Evolutionary conservation across 1,140 invertebrate genomes (phyloP), one percentile per base, ranked within the genome.

Genomic region (Pogonomyrmex barbatus): DNA sequence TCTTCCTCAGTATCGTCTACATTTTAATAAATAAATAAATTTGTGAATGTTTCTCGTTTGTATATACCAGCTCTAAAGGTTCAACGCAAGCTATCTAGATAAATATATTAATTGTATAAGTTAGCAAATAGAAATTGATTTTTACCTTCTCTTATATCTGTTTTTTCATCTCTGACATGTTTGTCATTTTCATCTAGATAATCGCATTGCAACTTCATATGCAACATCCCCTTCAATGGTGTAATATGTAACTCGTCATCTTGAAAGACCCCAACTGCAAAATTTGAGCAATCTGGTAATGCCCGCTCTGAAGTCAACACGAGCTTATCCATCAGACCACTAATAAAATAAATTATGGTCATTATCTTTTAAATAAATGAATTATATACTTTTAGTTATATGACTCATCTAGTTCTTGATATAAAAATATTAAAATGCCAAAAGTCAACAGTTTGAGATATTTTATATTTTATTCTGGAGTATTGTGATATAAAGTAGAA

Each of bases 131-230:
- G 42, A 89, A 62, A 75, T 63, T 62, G 67, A 24, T 73, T 36
- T 12, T 78, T 94, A 93, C 96, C 96, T 90, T 96, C 95, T 17
- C 95, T 95, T 24, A 24, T 24, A 24, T 24, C 24, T 89, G 97
- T 96, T 0, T 96, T 95, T 85, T 95, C 94, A 60, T 96, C 95
- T 89, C 96, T 96, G 52, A 95, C 95, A 52, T 95, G 94, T 90
- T 97, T 97, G 86, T 98, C 97, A 81, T 96, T 96, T 91, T 97
- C 97, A 92, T 99, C 98, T 33, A 98, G 96, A 92, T 98, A 98
- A 75, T 96, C 96, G 93, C 98, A 98, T n/a, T 96, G 96, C 1
- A 98, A 97, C 42, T 97, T 95, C 92, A 99, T 94, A 93, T 98
- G 97, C 1, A 98, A 92, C 39, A 98, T 95, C 58, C 96, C 96